phyloP scores from a whole-genome alignment of 35 echinoderm and acorn worm genomes.

The Nesometra sesokonis region DNA sequence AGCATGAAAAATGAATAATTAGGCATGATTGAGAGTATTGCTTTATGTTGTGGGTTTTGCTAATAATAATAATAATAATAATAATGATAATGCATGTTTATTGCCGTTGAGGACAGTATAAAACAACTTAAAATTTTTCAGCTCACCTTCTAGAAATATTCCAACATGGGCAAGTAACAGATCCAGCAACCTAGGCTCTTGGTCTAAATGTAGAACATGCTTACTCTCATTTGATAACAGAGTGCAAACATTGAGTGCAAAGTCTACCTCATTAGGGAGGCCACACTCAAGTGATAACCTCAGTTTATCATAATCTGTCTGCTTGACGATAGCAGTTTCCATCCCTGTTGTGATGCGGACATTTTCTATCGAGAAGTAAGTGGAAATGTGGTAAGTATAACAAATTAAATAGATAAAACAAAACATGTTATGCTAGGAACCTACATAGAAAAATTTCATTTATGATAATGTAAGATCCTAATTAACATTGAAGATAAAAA shows the following conservation, averaged over 20 bases:
- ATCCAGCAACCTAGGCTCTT: conserved; percentile 60
- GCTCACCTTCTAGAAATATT: conserved; percentile 84
- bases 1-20: no score
- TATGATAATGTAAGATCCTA: no score
- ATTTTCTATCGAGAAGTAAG: conserved; percentile 26
- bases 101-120: no score
- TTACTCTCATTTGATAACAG: conserved; percentile 90
- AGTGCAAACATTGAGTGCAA: conserved; percentile 94
- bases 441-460: no score
- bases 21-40: no score
- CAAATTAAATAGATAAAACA: no score
- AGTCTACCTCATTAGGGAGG: conserved; percentile 97
- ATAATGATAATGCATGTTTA: no score
- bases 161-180: conserved; percentile 79
- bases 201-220: conserved; percentile 76
- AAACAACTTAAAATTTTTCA: neutral
- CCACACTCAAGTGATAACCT: conserved; percentile 69
- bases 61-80: no score
- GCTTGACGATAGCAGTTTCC: conserved; percentile 21
- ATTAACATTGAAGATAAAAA: no score
- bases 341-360: conserved; percentile 30
- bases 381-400: neutral
- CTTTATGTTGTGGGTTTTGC: no score
- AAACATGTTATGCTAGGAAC: no score
- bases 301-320: conserved; percentile 87